phyloP scores from a whole-genome alignment of 2,888 invertebrate genomes.

The Lasioglossum figueresi region DNA sequence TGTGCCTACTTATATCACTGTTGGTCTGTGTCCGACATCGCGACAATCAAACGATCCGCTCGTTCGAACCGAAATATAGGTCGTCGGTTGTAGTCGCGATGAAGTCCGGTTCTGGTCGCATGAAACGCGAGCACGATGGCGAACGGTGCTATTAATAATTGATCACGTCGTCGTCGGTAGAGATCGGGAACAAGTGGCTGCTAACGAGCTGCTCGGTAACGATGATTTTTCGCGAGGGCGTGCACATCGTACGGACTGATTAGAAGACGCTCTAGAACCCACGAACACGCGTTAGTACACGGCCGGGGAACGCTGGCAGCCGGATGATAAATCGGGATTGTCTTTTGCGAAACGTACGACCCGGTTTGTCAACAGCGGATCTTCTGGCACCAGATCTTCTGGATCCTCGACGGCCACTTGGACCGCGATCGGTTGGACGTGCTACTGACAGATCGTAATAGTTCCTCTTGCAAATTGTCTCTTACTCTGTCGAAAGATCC shows the following conservation, averaged over 20 bases:
- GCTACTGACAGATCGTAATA: background rate
- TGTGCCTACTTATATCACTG: slow-evolving; percentile 34
- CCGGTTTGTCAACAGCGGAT: slow-evolving; percentile 24
- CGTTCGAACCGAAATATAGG: slow-evolving; percentile 19
- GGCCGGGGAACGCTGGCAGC: slow-evolving; percentile 33
- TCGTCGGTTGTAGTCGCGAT: background rate
- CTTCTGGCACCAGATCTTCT: slow-evolving; percentile 13
- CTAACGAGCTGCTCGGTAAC: slow-evolving; percentile 75
- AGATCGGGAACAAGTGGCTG: slow-evolving; percentile 70
- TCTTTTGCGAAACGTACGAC: slow-evolving; percentile 42
- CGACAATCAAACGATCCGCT: slow-evolving; percentile 10
- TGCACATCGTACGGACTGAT: slow-evolving; percentile 67
- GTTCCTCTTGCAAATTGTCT: background rate
- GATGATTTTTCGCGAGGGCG: slow-evolving; percentile 67
- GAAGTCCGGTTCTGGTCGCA: background rate
- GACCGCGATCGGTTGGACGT: slow-evolving; percentile 15
- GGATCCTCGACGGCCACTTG: background rate
- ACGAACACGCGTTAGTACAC: slow-evolving; percentile 73
- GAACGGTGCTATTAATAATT: slow-evolving; percentile 59
- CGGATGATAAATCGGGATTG: slow-evolving; percentile 61
- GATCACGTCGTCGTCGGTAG: slow-evolving; percentile 37
- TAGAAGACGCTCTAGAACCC: slow-evolving; percentile 70
- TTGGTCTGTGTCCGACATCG: slow-evolving; percentile 36
- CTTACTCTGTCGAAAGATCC: background rate
- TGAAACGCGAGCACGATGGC: slow-evolving; percentile 5